Evolutionary conservation across 2,888 invertebrate genomes (phyloP), one percentile per base, ranked within the genome.

Genomic region (Hypomecis atomaria): DNA sequence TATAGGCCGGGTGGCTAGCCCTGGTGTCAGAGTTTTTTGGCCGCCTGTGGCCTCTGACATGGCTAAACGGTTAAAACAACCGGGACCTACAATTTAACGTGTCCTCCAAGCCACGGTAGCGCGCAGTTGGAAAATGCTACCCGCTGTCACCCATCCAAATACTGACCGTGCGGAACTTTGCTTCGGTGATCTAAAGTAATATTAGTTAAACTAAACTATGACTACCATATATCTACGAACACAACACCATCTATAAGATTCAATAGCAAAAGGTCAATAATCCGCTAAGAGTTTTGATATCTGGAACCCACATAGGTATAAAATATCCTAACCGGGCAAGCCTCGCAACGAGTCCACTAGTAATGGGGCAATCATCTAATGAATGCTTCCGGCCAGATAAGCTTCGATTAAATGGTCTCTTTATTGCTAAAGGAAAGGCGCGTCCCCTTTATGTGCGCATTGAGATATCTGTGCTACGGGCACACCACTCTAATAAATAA

Each of bases 311-410:
- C 76, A 82, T 76, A 56, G 37, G 23, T 56, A 81, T 78, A 78
- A 81, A 79, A 76, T 64, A 72, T 69, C 71, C 66, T 73, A 78
- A 78, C 73, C 75, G 79, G 85, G 83, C 75, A 45, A 81, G 79
- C 81, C 77, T 81, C 76, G 75, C 76, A 82, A 86, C 84, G 83
- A 88, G 88, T 90, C 87, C 86, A 86, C 83, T 86, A 87, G 91
- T 89, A 92, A 90, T 83, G 85, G 88, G 78, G 90, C 92, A 93
- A 93, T 93, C 92, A 92, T 93, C 92, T 93, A 93, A 93, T 93
- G 93, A 93, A 90, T 89, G 90, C 92, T 91, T 89, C 90, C 88
- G 92, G 89, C 84, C 87, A 90, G 90, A 92, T 92, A 92, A 91
- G 90, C 89, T 88, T 88, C 90, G 92, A 92, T 92, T 91, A 92